Evolutionary conservation across 1,140 invertebrate species (phyloP), one percentile per base, ranked within the genome.

Genomic region (Ostrea denselamellosa): DNA sequence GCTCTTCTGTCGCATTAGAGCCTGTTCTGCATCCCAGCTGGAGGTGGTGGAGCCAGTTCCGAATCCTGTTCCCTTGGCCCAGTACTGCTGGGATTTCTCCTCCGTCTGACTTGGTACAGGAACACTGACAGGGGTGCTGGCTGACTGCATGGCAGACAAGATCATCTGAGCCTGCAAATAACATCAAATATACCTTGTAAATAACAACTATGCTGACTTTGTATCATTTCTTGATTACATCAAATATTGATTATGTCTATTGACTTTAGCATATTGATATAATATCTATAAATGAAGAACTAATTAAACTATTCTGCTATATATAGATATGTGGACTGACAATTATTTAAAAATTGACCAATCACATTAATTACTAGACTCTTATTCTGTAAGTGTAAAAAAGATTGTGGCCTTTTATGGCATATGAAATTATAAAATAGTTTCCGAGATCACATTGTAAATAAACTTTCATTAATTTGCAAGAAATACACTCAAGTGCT

Each of bases 21-120:
- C 98, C 92, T 98, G 97, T 92, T 99, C 98, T 12, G 99, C 97
- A 94, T 99, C 98, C 98, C 98, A 99, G 52, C 97, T 97, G 92
- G 98, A 98, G 86, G 98, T 97, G 2, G 98, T 99, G 0, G 98
- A 98, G 0, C 98, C 98, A 0, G 98, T 98, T 17, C 98, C 98
- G 95, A 98, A 99, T 5, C 98, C 98, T 0, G 98, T 98, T 9
- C 96, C 96, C 90, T 99, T 99, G 0, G 98, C 98, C 98, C 98
- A 99, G 94, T 98, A 99, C 88, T 97, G 95, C 92, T 98, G 97
- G 1, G 96, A 96, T 90, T 98, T 97, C 86, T 95, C 94, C 83
- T 94, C 93, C 12, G 91, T 89, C 28, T 90, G 88, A 12, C 87
- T 97, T 97, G 91, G 97, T 97, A 87, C 93, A 56, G 89, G 86